A percentile compares a stretch with the other conserved stretches of the same genome.
These are phyloP conservation scores for Drosophila meridionalis DNA, from an alignment of 2,888 invertebrate species.

Conservation along the genomic window DNA sequence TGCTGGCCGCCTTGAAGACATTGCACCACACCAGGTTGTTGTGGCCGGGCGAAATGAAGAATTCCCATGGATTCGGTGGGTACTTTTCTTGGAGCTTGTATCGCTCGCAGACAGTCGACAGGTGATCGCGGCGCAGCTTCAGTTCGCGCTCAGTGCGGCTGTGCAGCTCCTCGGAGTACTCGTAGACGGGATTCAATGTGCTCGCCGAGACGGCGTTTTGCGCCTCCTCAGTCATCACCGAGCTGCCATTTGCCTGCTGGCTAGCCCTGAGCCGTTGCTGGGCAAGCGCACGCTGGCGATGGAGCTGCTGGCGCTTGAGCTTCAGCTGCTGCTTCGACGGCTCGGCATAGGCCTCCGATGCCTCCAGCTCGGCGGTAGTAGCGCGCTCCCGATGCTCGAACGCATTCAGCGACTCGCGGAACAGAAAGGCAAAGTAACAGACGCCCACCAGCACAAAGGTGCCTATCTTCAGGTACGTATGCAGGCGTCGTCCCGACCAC, in stretches of 20 bases:
- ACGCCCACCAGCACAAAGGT: conserved; percentile 79
- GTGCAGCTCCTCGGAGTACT: conserved; percentile 85
- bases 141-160: conserved; percentile 86
- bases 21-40: conserved; percentile 91
- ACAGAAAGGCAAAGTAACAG: conserved; percentile 83
- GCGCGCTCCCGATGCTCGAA: conserved; percentile 81
- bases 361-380: conserved; percentile 55
- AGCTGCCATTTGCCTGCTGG: conserved; percentile 26
- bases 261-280: conserved; percentile 28
- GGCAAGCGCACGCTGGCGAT: conserved; percentile 43
- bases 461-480: conserved; percentile 82
- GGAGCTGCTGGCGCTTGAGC: conserved; percentile 62
- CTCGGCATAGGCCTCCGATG: conserved; percentile 38
- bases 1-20: conserved; percentile 91
- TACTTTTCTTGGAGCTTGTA: conserved; percentile 83
- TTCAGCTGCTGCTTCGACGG: conserved; percentile 75
- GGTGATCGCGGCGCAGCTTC: conserved; percentile 85
- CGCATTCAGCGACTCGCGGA: conserved; percentile 84
- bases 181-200: conserved; percentile 85
- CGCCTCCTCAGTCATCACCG: conserved; percentile 17
- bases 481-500: conserved; percentile 81
- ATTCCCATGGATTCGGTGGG: conserved; percentile 90
- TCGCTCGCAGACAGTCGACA: conserved; percentile 86
- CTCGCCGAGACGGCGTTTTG: conserved; percentile 52
- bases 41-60: conserved; percentile 89